Evolutionary conservation across 2,797 vertebrate genomes (phyloP), one percentile per base, ranked within the genome.

Genomic region (Sitta carolinensis): DNA sequence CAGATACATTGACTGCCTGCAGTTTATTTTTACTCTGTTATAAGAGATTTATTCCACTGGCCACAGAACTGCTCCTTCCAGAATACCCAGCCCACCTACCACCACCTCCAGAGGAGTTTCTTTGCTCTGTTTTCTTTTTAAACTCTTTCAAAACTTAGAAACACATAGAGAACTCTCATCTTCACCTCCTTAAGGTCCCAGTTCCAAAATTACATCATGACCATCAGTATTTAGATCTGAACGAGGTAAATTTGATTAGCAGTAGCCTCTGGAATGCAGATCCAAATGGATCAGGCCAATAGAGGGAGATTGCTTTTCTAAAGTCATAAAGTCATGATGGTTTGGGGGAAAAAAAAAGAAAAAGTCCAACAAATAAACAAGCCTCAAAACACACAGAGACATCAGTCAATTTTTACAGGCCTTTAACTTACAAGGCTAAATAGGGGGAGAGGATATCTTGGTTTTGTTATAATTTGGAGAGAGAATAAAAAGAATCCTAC

Each of bases 261-360:
- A 38, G 27, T 25, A 13, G 14, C 7, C 50, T 75, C 30, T 68
- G 48, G 16, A 88, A 72, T 13, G 12, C 11, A 38, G 18, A 57
- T 22, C 43, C 76, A 30, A 67, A n/a, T 11, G 13, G 23, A 45
- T 8, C 38, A 40, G 9, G 16, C 27, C 73, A 75, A 2, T 1
- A 85, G 9, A 66, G 16, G 19, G 45, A 79, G 14, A 54, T 21
- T 30, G 25, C 4, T 72, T 43, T 87, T 45, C 32, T 58, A 1
- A 80, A 89, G 34, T 48, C 16, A 18, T 11, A 20, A 79, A 68
- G 6, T 23, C 23, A 30, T 15, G 15, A 34, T 47, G 5, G 16
- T 21, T 51, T 29, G n/a, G 11, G 17, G 7, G 0, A 2, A 5
- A 30, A 22, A 26, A 14, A 13, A 17, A 13, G 1, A 19, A 21